A percentile compares a stretch with the other conserved stretches of the same genome.
These are phyloP conservation scores for Myotis myotis DNA, from an alignment of 2,797 vertebrate species.

Conservation along the genomic window DNA sequence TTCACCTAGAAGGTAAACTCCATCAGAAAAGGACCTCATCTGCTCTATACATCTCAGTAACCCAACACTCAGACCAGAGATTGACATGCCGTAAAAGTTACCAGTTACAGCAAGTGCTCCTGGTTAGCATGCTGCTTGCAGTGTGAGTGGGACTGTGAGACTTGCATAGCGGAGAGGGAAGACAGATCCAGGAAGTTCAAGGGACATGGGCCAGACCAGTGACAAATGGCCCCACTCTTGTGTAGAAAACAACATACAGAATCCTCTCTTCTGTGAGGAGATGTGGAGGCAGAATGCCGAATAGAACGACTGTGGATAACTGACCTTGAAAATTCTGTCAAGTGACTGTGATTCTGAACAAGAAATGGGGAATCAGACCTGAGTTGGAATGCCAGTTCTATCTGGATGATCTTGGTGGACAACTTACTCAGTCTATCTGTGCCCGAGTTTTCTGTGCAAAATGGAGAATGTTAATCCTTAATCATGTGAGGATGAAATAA, in stretches of 20 bases:
- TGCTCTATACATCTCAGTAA: background rate
- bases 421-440: background rate
- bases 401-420: background rate
- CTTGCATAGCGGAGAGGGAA: accelerated
- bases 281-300: background rate
- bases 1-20: background rate
- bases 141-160: background rate
- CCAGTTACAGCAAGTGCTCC: background rate
- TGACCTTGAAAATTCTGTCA: background rate
- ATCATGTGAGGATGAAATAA: background rate
- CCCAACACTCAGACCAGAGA: background rate
- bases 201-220: background rate
- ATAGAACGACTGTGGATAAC: background rate
- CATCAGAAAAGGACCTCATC: background rate
- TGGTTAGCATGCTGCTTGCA: background rate
- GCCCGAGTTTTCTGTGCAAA: background rate
- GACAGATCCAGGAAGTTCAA: background rate
- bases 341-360: background rate
- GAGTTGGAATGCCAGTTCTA: background rate
- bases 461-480: background rate
- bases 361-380: background rate
- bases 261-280: background rate
- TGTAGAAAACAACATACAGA: background rate
- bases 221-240: background rate
- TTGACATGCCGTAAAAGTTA: background rate